Percentiles rank a stretch among this genome's conserved stretches.
Evolutionary conservation across 2,797 vertebrate genomes (phyloP).

Genomic region (Gymnothorax reevesii): DNA sequence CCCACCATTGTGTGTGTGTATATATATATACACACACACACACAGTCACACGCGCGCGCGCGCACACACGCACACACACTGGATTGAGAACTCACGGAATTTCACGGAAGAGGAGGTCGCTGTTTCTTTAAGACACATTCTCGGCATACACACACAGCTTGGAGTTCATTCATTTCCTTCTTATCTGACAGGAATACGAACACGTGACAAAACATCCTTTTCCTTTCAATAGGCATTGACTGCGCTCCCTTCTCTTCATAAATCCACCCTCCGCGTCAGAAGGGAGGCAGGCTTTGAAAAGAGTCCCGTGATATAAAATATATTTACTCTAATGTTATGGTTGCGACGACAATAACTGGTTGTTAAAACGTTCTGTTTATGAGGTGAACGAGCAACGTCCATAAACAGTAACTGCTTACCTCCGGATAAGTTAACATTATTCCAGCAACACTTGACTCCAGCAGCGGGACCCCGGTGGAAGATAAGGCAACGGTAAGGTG

Average conservation of each 20-base stretch:
- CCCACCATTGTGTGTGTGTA: too few relatives aligned
- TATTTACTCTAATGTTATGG: neutral
- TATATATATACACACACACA: too few relatives aligned
- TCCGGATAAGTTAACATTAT: neutral
- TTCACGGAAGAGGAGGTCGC: neutral
- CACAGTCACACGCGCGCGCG: too few relatives aligned
- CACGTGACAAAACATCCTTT: constrained; percentile 14
- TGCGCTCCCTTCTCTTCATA: neutral
- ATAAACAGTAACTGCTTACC: neutral
- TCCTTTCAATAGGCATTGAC: neutral
- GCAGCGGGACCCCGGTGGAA: neutral
- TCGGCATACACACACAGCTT: neutral
- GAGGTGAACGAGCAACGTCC: neutral
- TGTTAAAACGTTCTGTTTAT: neutral
- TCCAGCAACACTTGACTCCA: neutral
- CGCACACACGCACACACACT: too few relatives aligned
- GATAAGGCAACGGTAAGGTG: neutral
- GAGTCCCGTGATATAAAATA: neutral
- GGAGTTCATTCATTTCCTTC: constrained; percentile 12
- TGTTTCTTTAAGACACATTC: constrained; percentile 15
- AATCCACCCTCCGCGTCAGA: neutral
- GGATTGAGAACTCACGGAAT: neutral
- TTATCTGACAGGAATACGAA: constrained; percentile 6
- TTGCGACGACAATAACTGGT: neutral
- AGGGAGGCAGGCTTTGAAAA: neutral